Conservation (phyloP, 2,888 invertebrate genomes). For the Athalia circularis region DNA sequence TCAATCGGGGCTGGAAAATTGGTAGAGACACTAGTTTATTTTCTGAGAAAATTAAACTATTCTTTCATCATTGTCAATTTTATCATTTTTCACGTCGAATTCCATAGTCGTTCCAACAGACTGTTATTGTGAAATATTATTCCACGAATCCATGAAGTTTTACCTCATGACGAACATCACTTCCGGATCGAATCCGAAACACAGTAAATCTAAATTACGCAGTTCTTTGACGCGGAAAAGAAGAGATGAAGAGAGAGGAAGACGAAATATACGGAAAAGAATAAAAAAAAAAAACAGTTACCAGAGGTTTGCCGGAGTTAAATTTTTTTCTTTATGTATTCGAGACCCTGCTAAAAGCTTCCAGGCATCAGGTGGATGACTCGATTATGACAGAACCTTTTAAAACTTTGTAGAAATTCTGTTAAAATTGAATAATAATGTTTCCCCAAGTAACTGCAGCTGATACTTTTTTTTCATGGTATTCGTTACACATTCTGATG, state of each 20-base stretch:
- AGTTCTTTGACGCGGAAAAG: neutral
- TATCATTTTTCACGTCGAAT: too few species aligned
- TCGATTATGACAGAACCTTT: constrained; percentile 39
- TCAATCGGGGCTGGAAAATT: too few species aligned
- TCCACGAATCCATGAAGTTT: too few species aligned
- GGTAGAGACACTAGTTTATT: too few species aligned
- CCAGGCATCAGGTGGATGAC: constrained; percentile 38
- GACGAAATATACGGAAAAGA: neutral
- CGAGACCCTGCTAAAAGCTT: constrained; percentile 38
- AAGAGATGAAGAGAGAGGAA: constrained; percentile 5
- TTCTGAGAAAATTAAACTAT: too few species aligned
- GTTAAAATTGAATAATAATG: constrained; percentile 38
- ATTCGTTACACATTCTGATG: neutral
- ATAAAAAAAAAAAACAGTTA: neutral
- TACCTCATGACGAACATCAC: too few species aligned
- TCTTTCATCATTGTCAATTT: too few species aligned
- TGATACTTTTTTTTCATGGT: neutral
- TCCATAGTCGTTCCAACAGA: too few species aligned
- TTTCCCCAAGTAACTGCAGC: constrained; percentile 1
- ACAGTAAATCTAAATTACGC: neutral
- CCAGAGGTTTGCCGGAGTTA: neutral
- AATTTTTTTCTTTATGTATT: neutral
- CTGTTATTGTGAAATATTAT: too few species aligned
- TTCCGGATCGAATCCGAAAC: too few species aligned
- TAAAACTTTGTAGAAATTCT: constrained; percentile 34